These are phyloP conservation scores for Nothocercus julius DNA, from an alignment of 2,113 vertebrate species.

Conservation along the genomic window DNA sequence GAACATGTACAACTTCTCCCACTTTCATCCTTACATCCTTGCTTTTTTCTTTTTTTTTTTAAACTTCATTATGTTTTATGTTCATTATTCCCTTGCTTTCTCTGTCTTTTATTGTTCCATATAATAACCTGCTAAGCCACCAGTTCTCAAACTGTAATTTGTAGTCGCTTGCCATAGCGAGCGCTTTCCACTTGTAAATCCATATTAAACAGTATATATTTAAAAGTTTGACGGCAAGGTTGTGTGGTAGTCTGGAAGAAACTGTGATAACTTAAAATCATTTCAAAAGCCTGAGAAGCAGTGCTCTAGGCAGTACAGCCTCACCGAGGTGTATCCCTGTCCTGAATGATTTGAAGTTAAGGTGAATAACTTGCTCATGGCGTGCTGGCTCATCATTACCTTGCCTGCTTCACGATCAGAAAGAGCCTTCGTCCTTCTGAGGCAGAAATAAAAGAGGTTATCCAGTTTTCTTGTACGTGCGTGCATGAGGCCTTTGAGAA, in stretches of 20 bases:
- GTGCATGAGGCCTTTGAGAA: not conserved
- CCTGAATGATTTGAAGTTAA: slow-evolving; percentile 38
- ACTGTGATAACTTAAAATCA: not conserved
- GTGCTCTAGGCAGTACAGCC: not conserved
- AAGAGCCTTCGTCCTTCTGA: not conserved
- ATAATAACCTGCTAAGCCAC: slow-evolving; percentile 6
- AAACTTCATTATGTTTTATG: not conserved
- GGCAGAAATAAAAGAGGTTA: not conserved
- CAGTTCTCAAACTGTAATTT: not conserved
- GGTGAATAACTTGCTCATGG: slow-evolving; percentile 24
- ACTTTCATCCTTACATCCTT: not conserved
- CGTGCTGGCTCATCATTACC: slow-evolving; percentile 45
- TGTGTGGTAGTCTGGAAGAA: not conserved
- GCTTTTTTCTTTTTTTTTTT: not conserved
- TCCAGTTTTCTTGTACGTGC: not conserved
- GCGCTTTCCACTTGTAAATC: not conserved
- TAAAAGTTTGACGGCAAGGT: not conserved
- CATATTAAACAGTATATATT: not conserved
- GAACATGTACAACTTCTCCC: slow-evolving; percentile 23
- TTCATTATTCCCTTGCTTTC: slow-evolving; percentile 35
- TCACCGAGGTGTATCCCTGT: slow-evolving; percentile 41
- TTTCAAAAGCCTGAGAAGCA: not conserved
- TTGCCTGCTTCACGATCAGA: not conserved
- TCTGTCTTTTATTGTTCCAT: slow-evolving; percentile 39
- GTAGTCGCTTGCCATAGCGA: not conserved